Base-by-base conservation (phyloP, 2,888 invertebrate genomes). In the Carpatolechia fugitivella region DNA sequence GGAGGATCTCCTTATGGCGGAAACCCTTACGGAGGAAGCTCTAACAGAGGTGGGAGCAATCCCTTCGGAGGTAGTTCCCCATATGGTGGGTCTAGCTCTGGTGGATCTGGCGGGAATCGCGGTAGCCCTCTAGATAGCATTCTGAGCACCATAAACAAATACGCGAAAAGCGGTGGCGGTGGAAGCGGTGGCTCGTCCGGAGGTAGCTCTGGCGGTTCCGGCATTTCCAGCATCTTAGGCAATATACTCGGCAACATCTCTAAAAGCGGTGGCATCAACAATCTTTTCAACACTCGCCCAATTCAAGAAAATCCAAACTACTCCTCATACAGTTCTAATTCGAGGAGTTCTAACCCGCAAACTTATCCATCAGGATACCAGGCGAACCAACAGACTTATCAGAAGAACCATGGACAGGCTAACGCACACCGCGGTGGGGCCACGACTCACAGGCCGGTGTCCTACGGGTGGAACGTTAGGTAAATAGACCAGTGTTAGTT, bases 401-500 rank as follows among this genome's bases (percentile, higher is more conserved):
- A 83, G 67, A 84, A 65, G 69, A 84, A 82, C 60, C 83, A 88
- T 62, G 84, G 76, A 16, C 80, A 82, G 62, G 77, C 59, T 58
- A 68, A 83, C 63, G 76, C 76, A 18, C 74, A 63, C 29, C 81
- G 70, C 59, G 82, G 62, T 58, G 71, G 65, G 41, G 85, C 82
- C 44, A 69, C 81, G 29, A 82, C 87, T 11, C 72, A 75, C 68
- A 82, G 74, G 64, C 89, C 91, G 18, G 77, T 76, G 57, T 70
- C 75, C 52, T 91, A 89, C 66, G 90, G 90, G 61, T 90, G 90
- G 90, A 85, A 81, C 58, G 70, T 85, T 78, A 85, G 91, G 91
- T 91, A 91, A 91, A 79, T 80, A 70, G 62, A 51, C 52, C 59
- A 48, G 59, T 59, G 56, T 49, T 59, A 51, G 52, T 58, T 59